Evolutionary conservation across 2,888 invertebrate species (phyloP).

Genomic region (Eupithecia subumbrata): DNA sequence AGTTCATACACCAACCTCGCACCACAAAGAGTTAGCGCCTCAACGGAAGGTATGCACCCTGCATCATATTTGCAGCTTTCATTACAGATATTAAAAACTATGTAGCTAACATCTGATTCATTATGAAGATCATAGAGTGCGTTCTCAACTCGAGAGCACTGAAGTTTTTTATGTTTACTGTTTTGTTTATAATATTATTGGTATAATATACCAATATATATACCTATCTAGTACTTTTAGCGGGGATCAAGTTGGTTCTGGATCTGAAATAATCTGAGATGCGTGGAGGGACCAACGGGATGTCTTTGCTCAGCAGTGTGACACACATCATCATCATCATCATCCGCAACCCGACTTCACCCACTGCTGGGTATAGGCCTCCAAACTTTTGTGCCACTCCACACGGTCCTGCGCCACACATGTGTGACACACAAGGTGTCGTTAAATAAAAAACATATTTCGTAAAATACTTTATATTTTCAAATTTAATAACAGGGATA

Average conservation of each 20-base stretch:
- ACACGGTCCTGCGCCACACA: too few relatives aligned
- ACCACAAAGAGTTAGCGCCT: slow-evolving; percentile 55
- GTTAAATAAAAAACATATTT: background rate
- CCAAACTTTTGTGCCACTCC: too few relatives aligned
- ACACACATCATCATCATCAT: too few relatives aligned
- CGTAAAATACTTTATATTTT: background rate
- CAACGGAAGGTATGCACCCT: slow-evolving; percentile 52
- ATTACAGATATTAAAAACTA: slow-evolving; percentile 81
- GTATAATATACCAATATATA: too few relatives aligned
- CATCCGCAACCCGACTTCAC: too few relatives aligned
- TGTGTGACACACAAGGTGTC: background rate
- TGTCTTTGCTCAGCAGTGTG: background rate
- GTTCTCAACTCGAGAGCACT: slow-evolving; percentile 23
- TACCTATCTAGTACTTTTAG: background rate
- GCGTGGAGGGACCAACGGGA: background rate
- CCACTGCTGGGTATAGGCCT: too few relatives aligned
- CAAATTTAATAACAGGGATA: background rate
- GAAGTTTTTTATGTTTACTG: background rate
- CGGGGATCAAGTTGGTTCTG: background rate
- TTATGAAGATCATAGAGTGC: slow-evolving; percentile 47
- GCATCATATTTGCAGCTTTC: slow-evolving; percentile 79
- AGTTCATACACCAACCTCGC: slow-evolving; percentile 33
- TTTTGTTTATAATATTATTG: background rate
- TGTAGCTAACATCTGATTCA: slow-evolving; percentile 62
- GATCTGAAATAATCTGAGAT: background rate